These are phyloP conservation scores for Saxicola maurus DNA, from an alignment of 2,797 vertebrate genomes.

Conservation along the genomic window DNA sequence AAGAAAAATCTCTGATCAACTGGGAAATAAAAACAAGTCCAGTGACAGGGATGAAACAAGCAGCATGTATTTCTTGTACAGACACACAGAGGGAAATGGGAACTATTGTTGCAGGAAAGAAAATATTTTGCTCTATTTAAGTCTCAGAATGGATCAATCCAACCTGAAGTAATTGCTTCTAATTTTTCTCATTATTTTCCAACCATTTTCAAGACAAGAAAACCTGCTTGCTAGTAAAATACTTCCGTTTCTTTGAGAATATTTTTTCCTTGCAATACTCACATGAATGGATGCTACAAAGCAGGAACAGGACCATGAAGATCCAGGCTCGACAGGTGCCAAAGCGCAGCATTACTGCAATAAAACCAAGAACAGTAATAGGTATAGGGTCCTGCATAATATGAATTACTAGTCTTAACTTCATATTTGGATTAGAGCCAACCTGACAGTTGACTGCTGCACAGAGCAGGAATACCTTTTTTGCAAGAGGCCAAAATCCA, in stretches of 20 bases:
- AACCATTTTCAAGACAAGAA: neutral
- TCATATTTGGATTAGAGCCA: neutral
- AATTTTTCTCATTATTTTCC: neutral
- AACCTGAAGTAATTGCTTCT: neutral
- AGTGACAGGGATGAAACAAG: neutral
- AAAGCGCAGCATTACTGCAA: slow-evolving; percentile 23
- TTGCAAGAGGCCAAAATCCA: neutral
- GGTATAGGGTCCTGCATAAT: neutral
- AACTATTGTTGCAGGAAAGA: neutral
- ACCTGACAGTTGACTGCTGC: neutral
- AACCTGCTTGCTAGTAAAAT: neutral
- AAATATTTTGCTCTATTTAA: neutral
- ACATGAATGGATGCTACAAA: neutral
- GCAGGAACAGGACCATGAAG: neutral
- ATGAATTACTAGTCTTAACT: neutral
- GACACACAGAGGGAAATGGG: neutral
- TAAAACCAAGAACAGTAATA: neutral
- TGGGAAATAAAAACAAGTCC: neutral
- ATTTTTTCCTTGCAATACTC: slow-evolving; percentile 13
- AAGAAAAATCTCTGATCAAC: neutral
- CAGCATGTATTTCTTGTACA: neutral
- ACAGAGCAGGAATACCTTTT: neutral
- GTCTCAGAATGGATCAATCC: neutral
- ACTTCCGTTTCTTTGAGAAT: neutral
- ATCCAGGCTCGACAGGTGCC: neutral